Percentiles rank a stretch among this genome's conserved stretches.
Evolutionary conservation across 53 echinoderm and acorn worm genomes (phyloP).

Genomic region (Paracentrotus lividus): DNA sequence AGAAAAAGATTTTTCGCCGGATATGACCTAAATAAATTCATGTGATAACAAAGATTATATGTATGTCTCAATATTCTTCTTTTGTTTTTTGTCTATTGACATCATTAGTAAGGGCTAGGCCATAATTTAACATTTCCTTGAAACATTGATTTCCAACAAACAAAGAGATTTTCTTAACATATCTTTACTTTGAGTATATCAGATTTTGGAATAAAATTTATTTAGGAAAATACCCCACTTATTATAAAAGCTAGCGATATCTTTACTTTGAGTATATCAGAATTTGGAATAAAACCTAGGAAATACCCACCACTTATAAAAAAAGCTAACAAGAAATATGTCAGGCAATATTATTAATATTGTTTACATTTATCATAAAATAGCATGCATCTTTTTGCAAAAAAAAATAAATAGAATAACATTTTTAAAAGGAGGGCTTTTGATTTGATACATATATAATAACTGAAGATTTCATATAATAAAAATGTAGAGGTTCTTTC

Average conservation of each 20-base stretch:
- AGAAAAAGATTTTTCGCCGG: too few species aligned
- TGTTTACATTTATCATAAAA: not conserved
- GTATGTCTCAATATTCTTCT: not conserved
- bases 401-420: not conserved
- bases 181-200: slow-evolving; percentile 30
- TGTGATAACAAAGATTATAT: too few species aligned
- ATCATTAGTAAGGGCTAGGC: not conserved
- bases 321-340: slow-evolving; percentile 15
- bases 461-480: not conserved
- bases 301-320: not conserved
- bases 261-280: slow-evolving; percentile 22
- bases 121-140: not conserved
- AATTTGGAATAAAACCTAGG: not conserved
- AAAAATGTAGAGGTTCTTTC: not conserved
- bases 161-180: not conserved
- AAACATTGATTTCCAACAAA: not conserved
- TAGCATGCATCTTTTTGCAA: not conserved
- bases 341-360: not conserved
- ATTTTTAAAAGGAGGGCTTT: too few species aligned
- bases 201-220: not conserved
- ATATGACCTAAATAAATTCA: too few species aligned
- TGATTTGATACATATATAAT: not conserved
- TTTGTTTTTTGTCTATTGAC: not conserved
- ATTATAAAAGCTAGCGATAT: slow-evolving; percentile 12
- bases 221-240: not conserved